A percentile compares a stretch with the other conserved stretches of the same genome.
These are phyloP conservation scores for Typhlichthys eigenmanni DNA, from an alignment of 2,797 vertebrate species.

Conservation along the genomic window DNA sequence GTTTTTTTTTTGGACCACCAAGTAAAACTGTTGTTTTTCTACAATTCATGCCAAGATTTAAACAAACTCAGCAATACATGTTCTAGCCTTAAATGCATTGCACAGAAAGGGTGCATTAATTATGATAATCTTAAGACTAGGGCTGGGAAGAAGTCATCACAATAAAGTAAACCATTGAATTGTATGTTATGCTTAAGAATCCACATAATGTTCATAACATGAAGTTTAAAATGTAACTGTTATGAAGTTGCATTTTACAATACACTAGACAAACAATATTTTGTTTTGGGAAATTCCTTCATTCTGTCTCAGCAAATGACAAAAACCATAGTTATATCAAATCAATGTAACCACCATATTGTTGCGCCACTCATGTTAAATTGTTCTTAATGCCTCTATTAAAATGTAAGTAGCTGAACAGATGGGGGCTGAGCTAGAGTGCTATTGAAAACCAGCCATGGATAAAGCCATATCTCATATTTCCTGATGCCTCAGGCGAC, in stretches of 20 bases:
- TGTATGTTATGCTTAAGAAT: no score
- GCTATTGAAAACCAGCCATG: constrained; percentile 21
- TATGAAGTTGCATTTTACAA: no score
- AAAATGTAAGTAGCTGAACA: constrained; percentile 22
- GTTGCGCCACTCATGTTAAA: neutral
- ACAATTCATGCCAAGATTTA: constrained; percentile 20
- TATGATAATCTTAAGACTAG: no score
- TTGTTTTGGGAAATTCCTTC: no score
- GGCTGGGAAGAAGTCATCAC: no score
- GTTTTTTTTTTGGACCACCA: constrained; percentile 66
- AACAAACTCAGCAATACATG: constrained; percentile 4
- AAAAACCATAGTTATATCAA: no score
- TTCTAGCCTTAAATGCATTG: neutral
- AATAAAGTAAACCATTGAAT: no score
- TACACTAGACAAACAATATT: no score
- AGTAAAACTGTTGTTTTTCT: constrained; percentile 67
- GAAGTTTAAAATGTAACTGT: no score
- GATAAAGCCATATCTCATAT: constrained; percentile 62
- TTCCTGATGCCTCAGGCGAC: constrained; percentile 59
- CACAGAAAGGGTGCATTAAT: no score
- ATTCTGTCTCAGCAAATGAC: no score
- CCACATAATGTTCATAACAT: no score
- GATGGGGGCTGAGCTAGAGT: constrained; percentile 12
- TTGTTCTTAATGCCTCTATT: constrained; percentile 22
- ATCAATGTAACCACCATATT: constrained; percentile 14